Base-by-base conservation (phyloP, 2,888 invertebrate species). In the Silvanus unidentatus region DNA sequence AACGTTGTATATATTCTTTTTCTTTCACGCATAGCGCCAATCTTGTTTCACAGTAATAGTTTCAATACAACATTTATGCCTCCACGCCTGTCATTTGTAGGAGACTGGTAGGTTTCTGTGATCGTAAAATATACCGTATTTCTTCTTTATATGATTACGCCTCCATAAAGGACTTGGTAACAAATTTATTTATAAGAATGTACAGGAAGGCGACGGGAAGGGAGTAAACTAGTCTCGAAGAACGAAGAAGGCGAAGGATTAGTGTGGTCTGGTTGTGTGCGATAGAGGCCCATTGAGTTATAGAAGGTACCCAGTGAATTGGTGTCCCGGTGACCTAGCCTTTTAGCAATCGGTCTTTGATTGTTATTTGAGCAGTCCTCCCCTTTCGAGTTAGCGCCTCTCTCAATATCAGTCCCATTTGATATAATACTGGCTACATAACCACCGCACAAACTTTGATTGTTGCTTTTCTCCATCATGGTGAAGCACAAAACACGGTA, bases 111-210 rank as follows among this genome's bases (percentile, higher is more conserved):
- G 58, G 58, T 61, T 60, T 58, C 58, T 49, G 50, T 49, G 63
- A 61, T 59, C 64, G 57, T 66, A 65, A 64, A 65, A 60, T 64
- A 62, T 62, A 60, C 57, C 63, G 63, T 65, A 64, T 65, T 65
- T 65, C 62, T 63, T 64, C 60, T 63, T 63, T 64, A 65, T 64
- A 63, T 63, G 63, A 66, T 65, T 64, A 64, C 63, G 58, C 54
- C 54, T 54, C 63, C 58, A 64, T 64, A 64, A 63, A 64, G 57
- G 60, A 62, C 54, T 62, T 54, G 58, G 63, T 62, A 60, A 62
- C 63, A 62, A 63, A 64, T 64, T 65, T 65, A 65, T 65, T 65
- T 65, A 64, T 61, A 63, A 61, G 50, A 53, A 47, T 49, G 58
- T 53, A 49, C 43, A 56, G 51, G 51, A 50, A 53, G n/a, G n/a